These are phyloP conservation scores for Dermatemys mawii DNA, from an alignment of 2,113 vertebrate species.

Conservation along the genomic window DNA sequence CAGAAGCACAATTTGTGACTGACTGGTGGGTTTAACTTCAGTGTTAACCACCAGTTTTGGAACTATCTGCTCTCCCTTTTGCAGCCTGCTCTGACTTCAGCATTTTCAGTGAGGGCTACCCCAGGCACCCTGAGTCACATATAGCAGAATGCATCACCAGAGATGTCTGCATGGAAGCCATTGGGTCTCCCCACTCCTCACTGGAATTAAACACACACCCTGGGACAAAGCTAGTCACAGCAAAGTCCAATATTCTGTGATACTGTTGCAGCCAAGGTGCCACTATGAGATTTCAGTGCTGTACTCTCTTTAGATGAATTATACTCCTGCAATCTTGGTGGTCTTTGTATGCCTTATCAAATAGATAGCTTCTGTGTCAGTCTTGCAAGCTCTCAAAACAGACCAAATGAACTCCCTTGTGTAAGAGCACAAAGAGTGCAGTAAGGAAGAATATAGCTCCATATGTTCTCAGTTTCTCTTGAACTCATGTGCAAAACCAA, in stretches of 20 bases:
- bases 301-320: neutral
- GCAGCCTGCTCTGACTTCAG: too few relatives aligned
- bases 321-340: neutral
- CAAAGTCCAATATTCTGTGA: neutral
- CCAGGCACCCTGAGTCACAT: neutral
- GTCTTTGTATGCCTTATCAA: neutral
- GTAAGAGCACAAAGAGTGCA: neutral
- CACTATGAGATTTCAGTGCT: accelerated
- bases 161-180: neutral
- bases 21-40: too few relatives aligned
- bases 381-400: neutral
- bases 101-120: too few relatives aligned
- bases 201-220: accelerated
- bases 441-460: neutral
- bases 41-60: too few relatives aligned
- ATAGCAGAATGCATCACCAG: neutral
- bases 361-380: neutral
- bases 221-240: neutral
- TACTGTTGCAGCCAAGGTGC: neutral
- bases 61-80: too few relatives aligned
- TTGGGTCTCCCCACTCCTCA: neutral
- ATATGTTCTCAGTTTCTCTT: neutral
- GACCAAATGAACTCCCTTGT: too few relatives aligned
- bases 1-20: too few relatives aligned
- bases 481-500: neutral